phyloP scores from a whole-genome alignment of 2,888 invertebrate species.

The Tinea trinotella region DNA sequence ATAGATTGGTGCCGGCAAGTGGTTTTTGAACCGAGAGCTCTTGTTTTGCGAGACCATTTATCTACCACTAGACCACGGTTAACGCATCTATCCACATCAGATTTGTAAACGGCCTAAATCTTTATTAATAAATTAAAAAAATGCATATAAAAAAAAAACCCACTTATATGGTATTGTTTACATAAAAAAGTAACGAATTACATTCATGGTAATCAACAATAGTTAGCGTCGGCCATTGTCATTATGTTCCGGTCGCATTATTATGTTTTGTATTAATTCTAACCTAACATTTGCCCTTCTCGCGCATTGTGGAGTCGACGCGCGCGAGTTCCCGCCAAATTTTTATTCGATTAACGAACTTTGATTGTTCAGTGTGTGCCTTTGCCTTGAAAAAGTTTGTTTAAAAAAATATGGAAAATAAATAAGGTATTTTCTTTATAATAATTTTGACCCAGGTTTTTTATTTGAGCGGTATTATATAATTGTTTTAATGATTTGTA shows the following conservation, averaged over 20 bases:
- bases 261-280: neutral
- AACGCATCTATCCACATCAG: too few relatives aligned
- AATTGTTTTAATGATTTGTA: too few relatives aligned
- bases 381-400: constrained; percentile 4
- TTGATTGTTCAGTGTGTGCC: neutral
- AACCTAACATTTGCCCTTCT: constrained; percentile 22
- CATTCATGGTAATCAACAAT: constrained; percentile 10
- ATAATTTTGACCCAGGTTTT: too few relatives aligned
- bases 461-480: too few relatives aligned
- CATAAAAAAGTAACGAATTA: constrained; percentile 1
- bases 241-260: neutral
- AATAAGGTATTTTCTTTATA: neutral
- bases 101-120: too few relatives aligned
- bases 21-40: too few relatives aligned
- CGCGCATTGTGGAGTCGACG: constrained; percentile 34
- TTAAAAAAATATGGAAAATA: neutral
- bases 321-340: constrained; percentile 20
- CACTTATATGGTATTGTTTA: constrained; percentile 1
- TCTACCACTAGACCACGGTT: too few relatives aligned
- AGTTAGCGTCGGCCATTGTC: neutral
- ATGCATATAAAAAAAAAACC: neutral
- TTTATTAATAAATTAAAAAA: too few relatives aligned
- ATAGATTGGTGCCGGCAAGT: too few relatives aligned
- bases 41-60: too few relatives aligned
- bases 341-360: neutral